Base-by-base conservation (phyloP, 2,888 invertebrate species). In the Chironomus riparius region DNA sequence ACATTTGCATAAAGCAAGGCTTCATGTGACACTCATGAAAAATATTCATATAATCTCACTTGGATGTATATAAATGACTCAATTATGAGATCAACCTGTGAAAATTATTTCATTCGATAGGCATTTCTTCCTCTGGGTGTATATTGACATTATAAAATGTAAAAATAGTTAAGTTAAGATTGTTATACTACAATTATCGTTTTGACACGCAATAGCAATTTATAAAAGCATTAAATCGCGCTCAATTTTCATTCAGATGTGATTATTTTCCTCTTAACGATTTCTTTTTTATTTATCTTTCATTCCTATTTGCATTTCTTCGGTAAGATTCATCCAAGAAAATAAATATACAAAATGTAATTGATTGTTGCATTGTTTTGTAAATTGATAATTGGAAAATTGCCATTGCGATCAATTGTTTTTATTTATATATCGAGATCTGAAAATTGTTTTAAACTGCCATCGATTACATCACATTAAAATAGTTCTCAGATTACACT, bases 311-410 rank as follows among this genome's bases (percentile, higher is more conserved):
- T 65, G 21, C 4, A 13, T 22, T 24, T 65, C 24, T 65, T 24
- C 21, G 24, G 18, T 24, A 65, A 65, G 15, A 21, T 65, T 65
- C 22, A 65, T 24, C 24, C 62, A 24, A 65, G 68, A 18, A 22
- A 7, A 18, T 3, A 65, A 7, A 3, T 4, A 2, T 1, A 65
- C 0, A 65, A 18, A 1, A 62, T 21, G 22, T 22, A 68, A 68
- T 74, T 47, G 68, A 74, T 74, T 68, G 74, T 68, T 74, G 74
- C 74, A 74, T 74, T 74, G 74, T 74, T 74, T 68, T n/a, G 7
- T 56, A 56, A 18, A 56, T 56, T 15, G 47, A 70, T 71, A 74
- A 74, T 74, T 74, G 74, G 74, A 65, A 28, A 65, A 74, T 74
- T 74, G 68, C 74, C 15, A 68, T 21, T 24, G 21, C 12, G 15